Evolutionary conservation across 2,888 invertebrate species (phyloP), one percentile per base, ranked within the genome.

Genomic region (Spodoptera littoralis): DNA sequence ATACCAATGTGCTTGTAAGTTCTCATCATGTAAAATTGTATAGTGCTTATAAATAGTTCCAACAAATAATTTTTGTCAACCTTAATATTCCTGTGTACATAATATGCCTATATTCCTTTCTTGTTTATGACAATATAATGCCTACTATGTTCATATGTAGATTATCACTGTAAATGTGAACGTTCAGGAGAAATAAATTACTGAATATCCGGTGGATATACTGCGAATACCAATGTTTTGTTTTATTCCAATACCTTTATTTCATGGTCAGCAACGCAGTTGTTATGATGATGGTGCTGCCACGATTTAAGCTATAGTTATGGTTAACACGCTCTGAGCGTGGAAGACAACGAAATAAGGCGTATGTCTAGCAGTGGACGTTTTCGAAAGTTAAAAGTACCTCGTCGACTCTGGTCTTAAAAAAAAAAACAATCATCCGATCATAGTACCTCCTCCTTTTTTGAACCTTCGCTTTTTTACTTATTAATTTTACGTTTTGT

Each of bases 121-220:
- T 91, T 91, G 89, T 89, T 91, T 84, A 85, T 83, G 91, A 92
- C 89, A 90, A 92, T 92, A 90, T 91, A 89, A 90, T 85, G 93
- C 94, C 92, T 93, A 91, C 79, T 88, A 91, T 92, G 92, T 93
- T 93, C 92, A 91, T 90, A 87, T 88, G 90, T 92, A 91, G 91
- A 90, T 87, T 90, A 88, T 88, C 88, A 88, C 87, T 90, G 89
- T 91, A 90, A 89, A 91, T 92, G 91, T 90, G 88, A 90, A 89
- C 81, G 88, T 88, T 91, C 86, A 87, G 84, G 82, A 88, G 86
- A 89, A 91, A 91, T 93, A 92, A 93, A 92, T 85, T 87, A 85
- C 82, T 86, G 86, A 89, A 90, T 92, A 92, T 93, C 91, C 90
- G 80, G 76, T 90, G 92, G 93, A 92, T 93, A 91, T 79, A 91